These are phyloP conservation scores for Tribolium freemani DNA, from an alignment of 2,888 invertebrate species.

Conservation along the genomic window DNA sequence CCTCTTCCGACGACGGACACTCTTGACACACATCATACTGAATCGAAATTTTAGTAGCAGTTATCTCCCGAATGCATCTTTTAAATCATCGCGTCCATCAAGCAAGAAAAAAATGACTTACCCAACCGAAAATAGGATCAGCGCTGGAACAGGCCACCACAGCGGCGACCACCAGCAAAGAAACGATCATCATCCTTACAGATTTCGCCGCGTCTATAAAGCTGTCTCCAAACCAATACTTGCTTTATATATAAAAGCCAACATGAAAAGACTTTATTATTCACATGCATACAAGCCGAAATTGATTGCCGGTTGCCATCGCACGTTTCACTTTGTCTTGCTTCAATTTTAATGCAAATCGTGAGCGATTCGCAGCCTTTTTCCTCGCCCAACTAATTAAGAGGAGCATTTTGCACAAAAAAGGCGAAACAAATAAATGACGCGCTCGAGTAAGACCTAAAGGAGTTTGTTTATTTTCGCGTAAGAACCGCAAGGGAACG, in stretches of 20 bases:
- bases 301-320: background rate
- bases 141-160: slow-evolving; percentile 38
- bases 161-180: slow-evolving; percentile 56
- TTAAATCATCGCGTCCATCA: background rate
- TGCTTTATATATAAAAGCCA: background rate
- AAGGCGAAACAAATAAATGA: no score
- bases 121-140: slow-evolving; percentile 3
- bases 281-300: slow-evolving; percentile 1
- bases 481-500: no score
- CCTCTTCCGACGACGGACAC: background rate
- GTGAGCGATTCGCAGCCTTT: background rate
- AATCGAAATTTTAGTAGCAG: background rate
- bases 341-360: background rate
- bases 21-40: background rate
- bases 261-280: slow-evolving; percentile 1
- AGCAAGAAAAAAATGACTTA: background rate
- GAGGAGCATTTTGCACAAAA: no score
- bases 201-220: slow-evolving; percentile 50
- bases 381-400: background rate
- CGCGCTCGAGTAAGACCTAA: no score
- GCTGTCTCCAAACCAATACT: slow-evolving; percentile 50
- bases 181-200: slow-evolving; percentile 49
- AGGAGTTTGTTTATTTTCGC: no score
- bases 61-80: background rate
- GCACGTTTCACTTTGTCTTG: slow-evolving; percentile 1